A percentile compares a stretch with the other conserved stretches of the same genome.
Conservation (phyloP, 2,113 vertebrate species). For the Herpetotheres cachinnans region DNA sequence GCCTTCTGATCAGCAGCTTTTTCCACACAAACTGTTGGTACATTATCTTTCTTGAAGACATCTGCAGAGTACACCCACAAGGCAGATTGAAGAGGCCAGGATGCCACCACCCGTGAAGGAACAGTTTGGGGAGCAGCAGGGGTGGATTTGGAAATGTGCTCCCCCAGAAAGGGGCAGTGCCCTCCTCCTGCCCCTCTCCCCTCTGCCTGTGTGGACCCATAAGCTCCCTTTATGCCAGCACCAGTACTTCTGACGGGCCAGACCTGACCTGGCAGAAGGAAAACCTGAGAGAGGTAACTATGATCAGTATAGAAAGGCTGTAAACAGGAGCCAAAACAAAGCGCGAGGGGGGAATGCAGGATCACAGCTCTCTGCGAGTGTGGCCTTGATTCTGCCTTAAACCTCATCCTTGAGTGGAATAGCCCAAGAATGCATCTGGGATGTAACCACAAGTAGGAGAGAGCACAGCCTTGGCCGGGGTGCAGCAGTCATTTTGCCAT, state of each 20-base stretch:
- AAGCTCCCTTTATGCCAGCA: not conserved
- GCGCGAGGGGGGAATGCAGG: rapidly evolving
- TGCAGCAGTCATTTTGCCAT: not conserved
- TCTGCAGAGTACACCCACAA: not conserved
- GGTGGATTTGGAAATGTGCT: not conserved
- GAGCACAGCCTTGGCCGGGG: not conserved
- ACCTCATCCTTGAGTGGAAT: not conserved
- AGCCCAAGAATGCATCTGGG: not conserved
- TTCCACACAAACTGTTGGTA: not conserved
- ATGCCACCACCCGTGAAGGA: not conserved
- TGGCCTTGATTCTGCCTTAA: not conserved
- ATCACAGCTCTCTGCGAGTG: rapidly evolving
- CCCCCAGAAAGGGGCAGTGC: not conserved
- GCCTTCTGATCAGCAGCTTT: not conserved
- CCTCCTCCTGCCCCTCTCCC: not conserved
- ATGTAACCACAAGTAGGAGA: not conserved
- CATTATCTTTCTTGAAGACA: not conserved
- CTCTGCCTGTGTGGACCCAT: not conserved
- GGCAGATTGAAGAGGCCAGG: not conserved
- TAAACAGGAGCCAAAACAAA: not conserved
- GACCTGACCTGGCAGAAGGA: not conserved
- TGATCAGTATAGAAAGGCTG: not conserved
- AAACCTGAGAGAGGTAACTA: not conserved
- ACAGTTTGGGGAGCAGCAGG: not conserved
- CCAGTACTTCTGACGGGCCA: not conserved